These are phyloP conservation scores for Trinorchestia longiramus DNA, from an alignment of 1,140 invertebrate species.

Conservation along the genomic window DNA sequence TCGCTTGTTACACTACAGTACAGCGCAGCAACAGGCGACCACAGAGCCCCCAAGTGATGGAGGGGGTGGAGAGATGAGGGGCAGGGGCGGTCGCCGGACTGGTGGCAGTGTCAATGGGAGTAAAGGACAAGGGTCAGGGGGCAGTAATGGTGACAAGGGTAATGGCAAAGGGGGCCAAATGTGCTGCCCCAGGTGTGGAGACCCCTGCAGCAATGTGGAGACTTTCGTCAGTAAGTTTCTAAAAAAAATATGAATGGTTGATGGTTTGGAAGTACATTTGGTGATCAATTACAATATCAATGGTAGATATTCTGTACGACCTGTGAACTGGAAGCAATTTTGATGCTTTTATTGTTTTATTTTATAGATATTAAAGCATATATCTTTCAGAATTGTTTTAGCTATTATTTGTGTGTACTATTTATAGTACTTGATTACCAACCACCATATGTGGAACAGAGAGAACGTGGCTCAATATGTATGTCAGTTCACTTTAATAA, in stretches of 20 bases:
- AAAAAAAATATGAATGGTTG: neutral
- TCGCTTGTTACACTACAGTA: neutral
- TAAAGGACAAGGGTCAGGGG: slow-evolving; percentile 21
- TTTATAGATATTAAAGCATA: no score
- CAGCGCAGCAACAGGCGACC: neutral
- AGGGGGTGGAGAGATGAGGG: neutral
- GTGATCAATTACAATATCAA: no score
- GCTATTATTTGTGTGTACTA: no score
- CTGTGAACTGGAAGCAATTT: no score
- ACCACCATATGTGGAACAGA: no score
- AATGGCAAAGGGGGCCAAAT: slow-evolving; percentile 58
- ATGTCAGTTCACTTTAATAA: no score
- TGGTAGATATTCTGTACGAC: no score
- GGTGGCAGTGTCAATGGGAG: neutral
- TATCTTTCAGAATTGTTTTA: no score
- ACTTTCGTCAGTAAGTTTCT: slow-evolving; percentile 89
- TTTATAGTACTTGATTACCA: no score
- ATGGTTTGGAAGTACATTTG: neutral
- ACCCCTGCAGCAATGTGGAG: slow-evolving; percentile 95
- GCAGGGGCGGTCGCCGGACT: neutral
- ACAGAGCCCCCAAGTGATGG: slow-evolving; percentile 39
- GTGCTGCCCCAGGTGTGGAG: slow-evolving; percentile 92
- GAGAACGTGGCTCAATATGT: no score
- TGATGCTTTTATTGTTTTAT: no score
- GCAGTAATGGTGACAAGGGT: slow-evolving; percentile 53